Conservation (phyloP, 2,113 vertebrate genomes). For the Corythornis cristatus region DNA sequence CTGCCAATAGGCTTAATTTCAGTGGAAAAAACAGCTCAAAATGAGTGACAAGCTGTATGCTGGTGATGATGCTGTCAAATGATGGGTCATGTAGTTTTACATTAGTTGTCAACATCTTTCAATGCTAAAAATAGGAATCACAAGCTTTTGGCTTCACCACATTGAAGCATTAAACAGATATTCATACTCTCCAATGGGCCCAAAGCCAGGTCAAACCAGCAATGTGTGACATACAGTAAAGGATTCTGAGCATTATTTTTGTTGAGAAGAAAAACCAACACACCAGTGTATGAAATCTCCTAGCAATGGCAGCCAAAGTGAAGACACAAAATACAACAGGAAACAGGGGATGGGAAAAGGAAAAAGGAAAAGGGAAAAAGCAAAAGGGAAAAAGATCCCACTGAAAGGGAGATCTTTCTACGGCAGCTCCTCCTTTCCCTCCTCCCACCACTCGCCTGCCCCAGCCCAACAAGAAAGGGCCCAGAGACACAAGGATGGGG, state of each 20-base stretch:
- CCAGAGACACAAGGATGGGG: rapidly evolving
- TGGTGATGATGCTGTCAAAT: slow-evolving; percentile 17
- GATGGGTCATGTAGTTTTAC: background rate
- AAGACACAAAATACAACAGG: background rate
- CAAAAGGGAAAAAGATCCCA: background rate
- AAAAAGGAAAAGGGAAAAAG: too few species aligned
- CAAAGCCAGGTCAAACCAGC: background rate
- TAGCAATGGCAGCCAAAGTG: background rate
- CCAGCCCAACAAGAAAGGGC: background rate
- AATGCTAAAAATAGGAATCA: slow-evolving; percentile 51
- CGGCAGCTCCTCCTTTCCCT: background rate
- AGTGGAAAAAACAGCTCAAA: slow-evolving; percentile 4
- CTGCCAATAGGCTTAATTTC: slow-evolving; percentile 42
- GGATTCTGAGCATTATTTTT: background rate
- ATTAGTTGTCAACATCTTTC: slow-evolving; percentile 42
- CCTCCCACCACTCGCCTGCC: background rate
- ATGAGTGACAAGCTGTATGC: slow-evolving; percentile 17
- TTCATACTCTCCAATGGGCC: background rate
- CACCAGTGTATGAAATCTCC: background rate
- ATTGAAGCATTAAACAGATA: background rate
- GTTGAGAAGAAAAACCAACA: background rate
- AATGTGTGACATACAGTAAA: background rate
- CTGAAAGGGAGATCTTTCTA: rapidly evolving
- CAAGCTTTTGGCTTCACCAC: background rate
- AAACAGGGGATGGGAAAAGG: background rate